phyloP scores from a whole-genome alignment of 2,888 invertebrate genomes.

The Dasysyrphus albostriatus region DNA sequence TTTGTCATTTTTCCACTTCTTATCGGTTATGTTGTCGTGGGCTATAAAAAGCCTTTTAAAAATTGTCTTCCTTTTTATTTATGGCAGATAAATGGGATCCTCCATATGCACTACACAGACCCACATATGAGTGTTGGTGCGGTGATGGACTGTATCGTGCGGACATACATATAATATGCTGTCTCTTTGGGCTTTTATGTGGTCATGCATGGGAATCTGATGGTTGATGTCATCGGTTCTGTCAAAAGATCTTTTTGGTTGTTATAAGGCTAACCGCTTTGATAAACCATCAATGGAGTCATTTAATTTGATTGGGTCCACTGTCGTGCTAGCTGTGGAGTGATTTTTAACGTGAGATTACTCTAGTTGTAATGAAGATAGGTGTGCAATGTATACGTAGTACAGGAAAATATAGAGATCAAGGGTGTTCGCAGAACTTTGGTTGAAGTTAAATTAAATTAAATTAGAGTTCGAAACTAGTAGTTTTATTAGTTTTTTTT shows the following conservation, averaged over 20 bases:
- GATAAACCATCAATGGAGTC: constrained; percentile 58
- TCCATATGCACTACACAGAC: background rate
- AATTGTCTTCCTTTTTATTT: constrained; percentile 74
- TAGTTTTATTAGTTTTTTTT: too few relatives aligned
- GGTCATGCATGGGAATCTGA: constrained; percentile 11
- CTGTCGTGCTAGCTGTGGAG: background rate
- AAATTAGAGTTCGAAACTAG: too few relatives aligned
- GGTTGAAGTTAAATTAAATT: too few relatives aligned
- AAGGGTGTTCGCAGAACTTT: background rate
- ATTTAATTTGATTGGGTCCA: constrained; percentile 55
- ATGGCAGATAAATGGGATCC: constrained; percentile 69
- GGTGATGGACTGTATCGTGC: constrained; percentile 7
- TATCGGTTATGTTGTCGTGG: constrained; percentile 67
- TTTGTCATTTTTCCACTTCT: constrained; percentile 75
- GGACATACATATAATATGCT: background rate
- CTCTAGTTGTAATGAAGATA: background rate
- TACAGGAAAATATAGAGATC: too few relatives aligned
- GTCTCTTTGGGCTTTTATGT: constrained; percentile 8
- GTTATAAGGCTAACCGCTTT: constrained; percentile 7
- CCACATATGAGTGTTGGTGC: constrained; percentile 22
- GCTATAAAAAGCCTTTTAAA: constrained; percentile 76
- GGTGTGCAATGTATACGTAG: too few relatives aligned
- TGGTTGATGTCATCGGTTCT: constrained; percentile 7
- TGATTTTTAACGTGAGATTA: background rate
- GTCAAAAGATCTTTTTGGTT: constrained; percentile 11